These are phyloP conservation scores for Pseudomugil tenellus DNA, from an alignment of 2,797 vertebrate genomes.

Conservation along the genomic window DNA sequence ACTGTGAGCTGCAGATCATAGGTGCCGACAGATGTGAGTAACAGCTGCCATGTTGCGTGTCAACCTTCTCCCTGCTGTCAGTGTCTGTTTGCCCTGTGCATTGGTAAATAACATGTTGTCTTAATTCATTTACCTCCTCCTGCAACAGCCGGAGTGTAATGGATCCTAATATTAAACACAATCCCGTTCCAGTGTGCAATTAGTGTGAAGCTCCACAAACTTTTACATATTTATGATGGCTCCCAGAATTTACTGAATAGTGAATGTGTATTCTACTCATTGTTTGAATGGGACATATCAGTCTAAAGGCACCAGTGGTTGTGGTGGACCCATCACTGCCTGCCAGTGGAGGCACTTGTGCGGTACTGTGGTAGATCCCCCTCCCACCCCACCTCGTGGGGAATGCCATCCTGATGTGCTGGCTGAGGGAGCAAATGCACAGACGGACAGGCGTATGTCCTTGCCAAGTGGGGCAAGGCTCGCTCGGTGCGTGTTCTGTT, in stretches of 20 bases:
- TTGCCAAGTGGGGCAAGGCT: conserved; percentile 58
- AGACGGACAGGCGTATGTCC: conserved; percentile 72
- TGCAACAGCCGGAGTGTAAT: conserved; percentile 74
- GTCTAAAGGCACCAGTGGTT: conserved; percentile 54
- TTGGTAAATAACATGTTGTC: conserved; percentile 77
- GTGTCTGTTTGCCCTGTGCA: conserved; percentile 70
- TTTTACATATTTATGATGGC: conserved; percentile 71
- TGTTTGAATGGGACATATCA: conserved; percentile 35
- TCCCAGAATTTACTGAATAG: conserved; percentile 51
- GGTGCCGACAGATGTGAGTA: conserved; percentile 77
- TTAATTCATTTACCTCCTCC: conserved; percentile 76
- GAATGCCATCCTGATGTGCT: conserved; percentile 62
- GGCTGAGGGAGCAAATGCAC: conserved; percentile 64
- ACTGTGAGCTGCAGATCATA: conserved; percentile 49
- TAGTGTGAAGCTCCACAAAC: conserved; percentile 78
- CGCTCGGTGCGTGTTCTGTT: conserved; percentile 29
- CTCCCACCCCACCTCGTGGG: conserved; percentile 5
- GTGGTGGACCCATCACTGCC: conserved; percentile 58
- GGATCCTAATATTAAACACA: conserved; percentile 78
- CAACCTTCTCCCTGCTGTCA: conserved; percentile 71
- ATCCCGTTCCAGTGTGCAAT: conserved; percentile 73
- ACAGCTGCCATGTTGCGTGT: conserved; percentile 76
- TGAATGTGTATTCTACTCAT: conserved; percentile 34
- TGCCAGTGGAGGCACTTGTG: conserved; percentile 62
- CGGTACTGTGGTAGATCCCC: conserved; percentile 46